Evolutionary conservation across 2,797 vertebrate genomes (phyloP).

Genomic region (Gymnoscopelus microlampas): DNA sequence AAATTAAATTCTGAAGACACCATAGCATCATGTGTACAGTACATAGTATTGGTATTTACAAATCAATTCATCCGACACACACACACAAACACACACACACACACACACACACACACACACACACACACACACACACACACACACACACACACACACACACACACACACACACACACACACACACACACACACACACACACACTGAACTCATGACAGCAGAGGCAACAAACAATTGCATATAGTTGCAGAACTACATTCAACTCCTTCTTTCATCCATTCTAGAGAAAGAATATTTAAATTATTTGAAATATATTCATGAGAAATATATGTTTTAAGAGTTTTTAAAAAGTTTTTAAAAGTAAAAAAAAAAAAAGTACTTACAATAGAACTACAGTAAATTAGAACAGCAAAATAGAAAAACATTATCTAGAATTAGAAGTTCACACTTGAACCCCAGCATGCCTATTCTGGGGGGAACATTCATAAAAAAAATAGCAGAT

Average conservation of each 20-base stretch:
- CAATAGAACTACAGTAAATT: too few relatives aligned
- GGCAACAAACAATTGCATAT: neutral
- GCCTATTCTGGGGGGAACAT: too few relatives aligned
- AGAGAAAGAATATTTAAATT: too few relatives aligned
- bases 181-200: neutral
- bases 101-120: neutral
- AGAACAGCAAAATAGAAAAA: too few relatives aligned
- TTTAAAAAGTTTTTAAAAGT: too few relatives aligned
- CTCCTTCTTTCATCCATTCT: neutral
- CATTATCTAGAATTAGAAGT: too few relatives aligned
- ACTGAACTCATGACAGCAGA: too few relatives aligned
- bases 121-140: neutral
- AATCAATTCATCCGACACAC: neutral
- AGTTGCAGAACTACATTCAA: slow-evolving; percentile 32
- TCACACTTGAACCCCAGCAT: too few relatives aligned
- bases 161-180: neutral
- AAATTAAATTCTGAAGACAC: slow-evolving; percentile 16
- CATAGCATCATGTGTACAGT: slow-evolving; percentile 41
- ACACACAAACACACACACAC: neutral
- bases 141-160: neutral
- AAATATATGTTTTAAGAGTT: too few relatives aligned
- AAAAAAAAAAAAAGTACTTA: too few relatives aligned
- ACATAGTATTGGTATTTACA: slow-evolving; percentile 7
- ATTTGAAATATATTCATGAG: too few relatives aligned
- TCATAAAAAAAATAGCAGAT: too few relatives aligned